These are phyloP conservation scores for Pantherophis guttatus DNA, from an alignment of 2,113 vertebrate species.

Conservation along the genomic window DNA sequence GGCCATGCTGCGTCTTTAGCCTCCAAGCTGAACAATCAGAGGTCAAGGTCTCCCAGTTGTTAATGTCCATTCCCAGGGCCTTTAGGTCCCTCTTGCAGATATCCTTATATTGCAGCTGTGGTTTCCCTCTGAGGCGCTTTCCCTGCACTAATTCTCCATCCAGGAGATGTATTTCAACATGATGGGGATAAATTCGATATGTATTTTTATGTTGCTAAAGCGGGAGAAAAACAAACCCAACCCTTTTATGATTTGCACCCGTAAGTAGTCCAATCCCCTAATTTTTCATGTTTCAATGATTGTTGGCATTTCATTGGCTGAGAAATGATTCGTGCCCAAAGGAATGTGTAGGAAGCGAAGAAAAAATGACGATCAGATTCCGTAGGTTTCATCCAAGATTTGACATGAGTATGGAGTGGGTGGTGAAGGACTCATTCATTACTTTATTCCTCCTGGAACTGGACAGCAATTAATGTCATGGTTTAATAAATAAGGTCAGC, in stretches of 20 bases:
- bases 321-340: slow-evolving; percentile 43
- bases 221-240: background rate
- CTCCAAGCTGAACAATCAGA: no score
- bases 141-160: no score
- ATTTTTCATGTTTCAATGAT: slow-evolving; percentile 27
- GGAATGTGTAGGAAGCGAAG: slow-evolving; percentile 49
- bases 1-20: no score
- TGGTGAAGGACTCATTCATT: slow-evolving; percentile 28
- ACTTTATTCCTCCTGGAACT: slow-evolving; percentile 32
- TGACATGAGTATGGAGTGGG: slow-evolving; percentile 35
- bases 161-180: no score
- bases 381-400: slow-evolving; percentile 27
- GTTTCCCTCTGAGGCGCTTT: no score
- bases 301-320: slow-evolving; percentile 43
- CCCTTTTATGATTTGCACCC: slow-evolving; percentile 27
- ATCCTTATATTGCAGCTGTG: no score
- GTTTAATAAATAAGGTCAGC: slow-evolving; percentile 48
- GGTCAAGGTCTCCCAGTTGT: no score
- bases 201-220: background rate
- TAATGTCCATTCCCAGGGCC: no score
- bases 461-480: slow-evolving; percentile 37
- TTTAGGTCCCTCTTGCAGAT: no score
- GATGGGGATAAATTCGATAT: slow-evolving; percentile 22
- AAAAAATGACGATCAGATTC: slow-evolving; percentile 39
- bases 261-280: slow-evolving; percentile 19